These are phyloP conservation scores for Drosophila paracracens DNA, from an alignment of 2,888 invertebrate genomes.

Conservation along the genomic window DNA sequence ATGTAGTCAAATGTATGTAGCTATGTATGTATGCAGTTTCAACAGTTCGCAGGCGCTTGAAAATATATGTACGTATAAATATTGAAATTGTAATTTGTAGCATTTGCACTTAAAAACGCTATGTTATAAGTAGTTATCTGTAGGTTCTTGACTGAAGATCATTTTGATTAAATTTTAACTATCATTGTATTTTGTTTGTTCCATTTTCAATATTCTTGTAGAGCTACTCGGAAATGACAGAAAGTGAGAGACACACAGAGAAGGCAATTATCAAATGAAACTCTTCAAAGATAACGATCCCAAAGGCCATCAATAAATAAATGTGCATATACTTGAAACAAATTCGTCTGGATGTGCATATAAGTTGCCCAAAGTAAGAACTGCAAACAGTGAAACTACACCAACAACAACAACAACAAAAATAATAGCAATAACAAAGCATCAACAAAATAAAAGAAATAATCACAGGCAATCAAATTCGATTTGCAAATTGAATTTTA, in stretches of 20 bases:
- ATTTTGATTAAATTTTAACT: constrained; percentile 22
- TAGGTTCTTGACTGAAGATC: constrained; percentile 16
- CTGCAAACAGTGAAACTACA: constrained; percentile 8
- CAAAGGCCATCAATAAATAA: constrained; percentile 48
- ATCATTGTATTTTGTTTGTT: constrained; percentile 1
- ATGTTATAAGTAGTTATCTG: background rate
- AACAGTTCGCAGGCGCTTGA: background rate
- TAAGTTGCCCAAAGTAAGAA: constrained; percentile 1
- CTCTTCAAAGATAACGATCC: constrained; percentile 8
- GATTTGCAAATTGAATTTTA: constrained; percentile 62
- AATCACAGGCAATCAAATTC: constrained; percentile 50
- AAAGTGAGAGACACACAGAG: background rate
- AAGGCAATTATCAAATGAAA: constrained; percentile 28
- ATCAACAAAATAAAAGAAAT: constrained; percentile 8
- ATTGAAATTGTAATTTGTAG: constrained; percentile 1
- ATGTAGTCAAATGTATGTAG: background rate
- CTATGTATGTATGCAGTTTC: background rate
- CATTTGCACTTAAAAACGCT: background rate
- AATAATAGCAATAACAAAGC: constrained; percentile 1
- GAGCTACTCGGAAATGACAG: constrained; percentile 6
- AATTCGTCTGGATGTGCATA: constrained; percentile 4
- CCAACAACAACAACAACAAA: background rate
- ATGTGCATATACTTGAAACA: constrained; percentile 33
- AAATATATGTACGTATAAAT: background rate
- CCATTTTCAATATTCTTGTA: constrained; percentile 15